Percentiles rank a stretch among this genome's conserved stretches.
Evolutionary conservation across 2,888 invertebrate genomes (phyloP).

Genomic region (Lepidochrysops patricia): DNA sequence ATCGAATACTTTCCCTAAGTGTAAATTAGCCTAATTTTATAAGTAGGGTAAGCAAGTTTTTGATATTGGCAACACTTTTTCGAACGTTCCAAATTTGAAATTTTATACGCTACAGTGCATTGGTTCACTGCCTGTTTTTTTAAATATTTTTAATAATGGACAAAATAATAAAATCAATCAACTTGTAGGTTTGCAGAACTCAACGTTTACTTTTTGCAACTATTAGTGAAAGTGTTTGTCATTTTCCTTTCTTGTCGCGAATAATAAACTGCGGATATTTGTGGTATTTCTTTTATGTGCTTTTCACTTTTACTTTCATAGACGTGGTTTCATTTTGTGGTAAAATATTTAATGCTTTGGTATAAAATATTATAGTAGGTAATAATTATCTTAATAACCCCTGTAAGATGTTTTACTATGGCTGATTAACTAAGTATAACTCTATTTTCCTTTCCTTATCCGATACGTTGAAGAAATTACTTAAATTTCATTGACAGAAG

Average conservation of each 20-base stretch:
- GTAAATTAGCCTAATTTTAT: background rate
- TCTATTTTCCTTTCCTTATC: too few species aligned
- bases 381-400: too few species aligned
- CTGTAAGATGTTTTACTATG: too few species aligned
- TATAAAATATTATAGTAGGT: too few species aligned
- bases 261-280: background rate
- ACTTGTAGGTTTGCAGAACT: background rate
- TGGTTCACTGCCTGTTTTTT: too few species aligned
- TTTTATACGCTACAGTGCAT: too few species aligned
- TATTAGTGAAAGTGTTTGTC: conserved; percentile 5
- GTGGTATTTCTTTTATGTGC: background rate
- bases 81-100: background rate
- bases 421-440: too few species aligned
- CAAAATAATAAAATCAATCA: background rate
- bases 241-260: conserved; percentile 5
- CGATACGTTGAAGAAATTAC: too few species aligned
- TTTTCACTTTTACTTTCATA: conserved; percentile 10
- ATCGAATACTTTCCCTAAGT: background rate
- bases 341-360: too few species aligned
- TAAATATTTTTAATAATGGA: too few species aligned
- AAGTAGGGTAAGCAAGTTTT: background rate
- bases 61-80: background rate
- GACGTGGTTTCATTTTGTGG: background rate
- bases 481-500: too few species aligned
- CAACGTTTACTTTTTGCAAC: background rate